Evolutionary conservation across 2,888 invertebrate species (phyloP).

Genomic region (Protonemura montana): DNA sequence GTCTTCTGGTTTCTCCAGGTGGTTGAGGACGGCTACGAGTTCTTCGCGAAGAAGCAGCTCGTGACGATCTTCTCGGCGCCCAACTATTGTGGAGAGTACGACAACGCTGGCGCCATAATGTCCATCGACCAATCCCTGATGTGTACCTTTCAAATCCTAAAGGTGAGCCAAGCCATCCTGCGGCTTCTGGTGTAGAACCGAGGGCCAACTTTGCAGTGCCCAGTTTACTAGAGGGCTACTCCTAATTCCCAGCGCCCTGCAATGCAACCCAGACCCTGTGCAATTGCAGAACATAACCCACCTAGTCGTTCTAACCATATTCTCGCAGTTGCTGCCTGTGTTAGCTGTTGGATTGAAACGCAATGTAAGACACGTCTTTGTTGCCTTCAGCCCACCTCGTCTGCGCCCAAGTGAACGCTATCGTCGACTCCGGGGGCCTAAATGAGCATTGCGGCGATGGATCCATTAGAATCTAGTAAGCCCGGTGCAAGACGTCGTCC

Average conservation of each 20-base stretch:
- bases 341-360: too few species aligned
- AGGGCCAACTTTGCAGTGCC: too few species aligned
- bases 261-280: too few species aligned
- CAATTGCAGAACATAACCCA: too few species aligned
- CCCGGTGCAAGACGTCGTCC: not conserved
- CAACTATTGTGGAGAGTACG: slow-evolving; percentile 14
- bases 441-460: not conserved
- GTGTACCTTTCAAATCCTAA: slow-evolving; percentile 42
- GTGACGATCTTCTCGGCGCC: slow-evolving; percentile 49
- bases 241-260: too few species aligned
- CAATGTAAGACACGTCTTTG: too few species aligned
- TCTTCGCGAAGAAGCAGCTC: slow-evolving; percentile 50
- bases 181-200: too few species aligned
- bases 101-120: slow-evolving; percentile 44
- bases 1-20: slow-evolving; percentile 17
- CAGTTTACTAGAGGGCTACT: too few species aligned
- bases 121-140: slow-evolving; percentile 39
- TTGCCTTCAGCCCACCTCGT: not conserved
- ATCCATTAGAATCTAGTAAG: not conserved
- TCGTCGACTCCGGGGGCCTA: not conserved
- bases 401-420: not conserved
- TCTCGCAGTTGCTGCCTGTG: too few species aligned
- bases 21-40: slow-evolving; percentile 52
- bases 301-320: too few species aligned
- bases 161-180: slow-evolving; percentile 17